Evolutionary conservation across 2,797 vertebrate species (phyloP).

Genomic region (Anniella stebbinsi): DNA sequence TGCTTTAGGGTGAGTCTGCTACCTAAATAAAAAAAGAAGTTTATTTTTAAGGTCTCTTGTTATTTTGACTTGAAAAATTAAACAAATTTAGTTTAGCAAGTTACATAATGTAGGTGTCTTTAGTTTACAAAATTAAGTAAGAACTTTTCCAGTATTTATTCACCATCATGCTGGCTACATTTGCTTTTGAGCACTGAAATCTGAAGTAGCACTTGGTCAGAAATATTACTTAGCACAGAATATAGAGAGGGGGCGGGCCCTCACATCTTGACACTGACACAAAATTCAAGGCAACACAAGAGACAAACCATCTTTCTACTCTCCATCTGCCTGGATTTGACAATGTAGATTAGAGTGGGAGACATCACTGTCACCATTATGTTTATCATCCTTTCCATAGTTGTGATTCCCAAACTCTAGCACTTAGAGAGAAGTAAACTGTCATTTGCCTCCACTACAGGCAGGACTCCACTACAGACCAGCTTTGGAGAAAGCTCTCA

Average conservation of each 20-base stretch:
- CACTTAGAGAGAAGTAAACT: too few relatives aligned
- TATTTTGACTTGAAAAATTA: not conserved
- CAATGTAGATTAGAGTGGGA: not conserved
- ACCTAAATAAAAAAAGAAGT: not conserved
- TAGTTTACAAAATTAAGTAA: not conserved
- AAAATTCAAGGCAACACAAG: not conserved
- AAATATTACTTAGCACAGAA: not conserved
- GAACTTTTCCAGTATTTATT: too few relatives aligned
- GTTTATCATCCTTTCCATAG: too few relatives aligned
- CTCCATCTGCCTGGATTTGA: not conserved
- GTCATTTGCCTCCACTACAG: not conserved
- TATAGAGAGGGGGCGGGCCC: too few relatives aligned
- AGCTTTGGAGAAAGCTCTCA: not conserved
- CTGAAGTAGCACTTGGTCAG: not conserved
- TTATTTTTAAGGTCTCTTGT: not conserved
- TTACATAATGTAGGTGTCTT: not conserved
- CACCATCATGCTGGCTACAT: not conserved
- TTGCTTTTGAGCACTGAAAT: not conserved
- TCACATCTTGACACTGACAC: not conserved
- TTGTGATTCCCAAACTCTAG: not conserved
- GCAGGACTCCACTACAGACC: too few relatives aligned
- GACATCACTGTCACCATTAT: not conserved
- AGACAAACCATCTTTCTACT: not conserved
- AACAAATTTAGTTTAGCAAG: not conserved
- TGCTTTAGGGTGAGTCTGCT: not conserved